Conservation (phyloP, 2,797 vertebrate genomes). For the Rhincodon typus region DNA sequence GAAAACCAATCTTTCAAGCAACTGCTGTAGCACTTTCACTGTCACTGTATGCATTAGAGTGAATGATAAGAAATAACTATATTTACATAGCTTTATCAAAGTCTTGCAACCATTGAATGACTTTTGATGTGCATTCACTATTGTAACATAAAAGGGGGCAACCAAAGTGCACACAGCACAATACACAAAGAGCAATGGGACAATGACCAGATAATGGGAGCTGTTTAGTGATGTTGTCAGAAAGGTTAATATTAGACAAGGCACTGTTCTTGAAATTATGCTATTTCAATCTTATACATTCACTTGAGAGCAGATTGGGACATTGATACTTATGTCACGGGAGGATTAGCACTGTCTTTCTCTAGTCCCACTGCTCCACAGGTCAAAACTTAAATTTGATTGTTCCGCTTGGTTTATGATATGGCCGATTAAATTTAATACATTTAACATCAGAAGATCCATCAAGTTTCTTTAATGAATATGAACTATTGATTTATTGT, state of each 20-base stretch:
- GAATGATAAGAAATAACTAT: neutral
- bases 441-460: no score
- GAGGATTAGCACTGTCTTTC: no score
- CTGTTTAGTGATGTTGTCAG: no score
- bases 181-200: neutral
- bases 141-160: neutral
- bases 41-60: neutral
- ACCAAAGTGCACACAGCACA: neutral
- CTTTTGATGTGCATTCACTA: neutral
- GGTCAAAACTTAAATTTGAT: no score
- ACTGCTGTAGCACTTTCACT: neutral
- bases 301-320: neutral
- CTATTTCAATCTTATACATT: neutral
- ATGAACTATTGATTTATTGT: no score
- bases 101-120: neutral
- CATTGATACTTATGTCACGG: neutral
- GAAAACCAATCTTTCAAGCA: neutral
- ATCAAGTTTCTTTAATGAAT: no score
- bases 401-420: no score
- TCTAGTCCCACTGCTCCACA: no score
- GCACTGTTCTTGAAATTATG: neutral
- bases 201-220: neutral
- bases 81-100: neutral
- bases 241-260: no score
- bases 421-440: no score